Evolutionary conservation across 92 coral and sea anemone species (phyloP).

Genomic region (Zoanthus gigantus): DNA sequence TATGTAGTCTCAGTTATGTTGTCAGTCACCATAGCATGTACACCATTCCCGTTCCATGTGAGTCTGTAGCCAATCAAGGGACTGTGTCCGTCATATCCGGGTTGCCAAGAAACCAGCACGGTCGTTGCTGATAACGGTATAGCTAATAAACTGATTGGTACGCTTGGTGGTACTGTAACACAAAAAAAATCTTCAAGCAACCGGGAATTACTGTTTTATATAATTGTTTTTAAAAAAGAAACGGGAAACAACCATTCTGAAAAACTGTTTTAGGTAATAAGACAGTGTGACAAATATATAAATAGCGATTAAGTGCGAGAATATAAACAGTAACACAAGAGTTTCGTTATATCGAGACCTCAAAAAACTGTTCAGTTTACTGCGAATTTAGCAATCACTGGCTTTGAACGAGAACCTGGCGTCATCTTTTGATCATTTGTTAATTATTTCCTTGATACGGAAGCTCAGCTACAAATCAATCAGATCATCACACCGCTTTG

Average conservation of each 20-base stretch:
- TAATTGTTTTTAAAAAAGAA: neutral
- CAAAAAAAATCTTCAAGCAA: neutral
- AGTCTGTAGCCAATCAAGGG: slow-evolving; percentile 79
- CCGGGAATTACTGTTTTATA: neutral
- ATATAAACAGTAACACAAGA: too few species aligned
- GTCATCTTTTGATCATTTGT: too few species aligned
- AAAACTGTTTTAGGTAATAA: neutral
- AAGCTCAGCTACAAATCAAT: too few species aligned
- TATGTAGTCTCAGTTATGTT: slow-evolving; percentile 41
- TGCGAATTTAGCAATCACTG: too few species aligned
- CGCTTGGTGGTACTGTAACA: slow-evolving; percentile 81
- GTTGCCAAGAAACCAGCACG: slow-evolving; percentile 86
- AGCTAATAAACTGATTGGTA: slow-evolving; percentile 67
- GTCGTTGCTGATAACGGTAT: slow-evolving; percentile 72
- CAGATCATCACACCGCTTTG: too few species aligned
- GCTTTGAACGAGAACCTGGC: too few species aligned
- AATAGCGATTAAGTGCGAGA: too few species aligned
- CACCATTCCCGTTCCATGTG: slow-evolving; percentile 46
- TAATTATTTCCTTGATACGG: too few species aligned
- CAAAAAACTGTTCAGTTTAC: too few species aligned
- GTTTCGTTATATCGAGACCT: too few species aligned
- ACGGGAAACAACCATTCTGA: neutral
- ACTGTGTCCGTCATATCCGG: slow-evolving; percentile 89
- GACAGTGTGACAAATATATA: too few species aligned
- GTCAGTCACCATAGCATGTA: slow-evolving; percentile 37